Base-by-base conservation (phyloP, 2,113 vertebrate species). In the Heptranchias perlo region DNA sequence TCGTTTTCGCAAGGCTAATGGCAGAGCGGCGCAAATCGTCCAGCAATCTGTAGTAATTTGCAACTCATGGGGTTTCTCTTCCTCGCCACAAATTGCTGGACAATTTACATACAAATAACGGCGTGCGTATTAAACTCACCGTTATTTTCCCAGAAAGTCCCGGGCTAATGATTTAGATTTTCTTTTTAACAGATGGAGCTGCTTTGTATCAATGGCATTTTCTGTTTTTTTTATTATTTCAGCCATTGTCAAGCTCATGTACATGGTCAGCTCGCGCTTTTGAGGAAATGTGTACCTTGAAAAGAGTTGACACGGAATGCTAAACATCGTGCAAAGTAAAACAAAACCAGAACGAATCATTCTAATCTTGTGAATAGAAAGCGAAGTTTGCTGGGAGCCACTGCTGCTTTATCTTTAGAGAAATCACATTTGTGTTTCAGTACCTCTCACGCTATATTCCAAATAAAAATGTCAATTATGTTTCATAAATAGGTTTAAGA, bases 401-500 rank as follows among this genome's bases (percentile, higher is more conserved):
- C 44, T 54, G 16, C 65, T 93, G 54, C 49, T 62, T 93, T n/a
- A 2, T n/a, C 61, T 61, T 93, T 64, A 39, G 16, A 94, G 16
- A 94, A 39, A 94, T 94, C n/a, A 65, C 58, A 94, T 64, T 58
- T 39, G 39, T 44, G 31, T 94, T 94, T 94, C 61, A 65, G 92
- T 44, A 64, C 7, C 39, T 44, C 39, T 25, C n/a, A 18, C 47
- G 92, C n/a, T 94, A 8, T 21, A 94, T 65, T 94, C 5, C 14
- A 94, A 94, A 44, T 21, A 62, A 44, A 64, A 94, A 93, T 62
- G 52, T 44, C 62, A 64, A 64, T 94, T 62, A 65, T 94, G 58
- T 4, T 94, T 94, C 92, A 94, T 44, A 94, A 94, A 94, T 58
- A 65, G 58, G 18, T 65, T 64, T 64, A 94, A 94, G 28, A 94